Conservation (phyloP, 2,888 invertebrate species). For the Amiota communis region DNA sequence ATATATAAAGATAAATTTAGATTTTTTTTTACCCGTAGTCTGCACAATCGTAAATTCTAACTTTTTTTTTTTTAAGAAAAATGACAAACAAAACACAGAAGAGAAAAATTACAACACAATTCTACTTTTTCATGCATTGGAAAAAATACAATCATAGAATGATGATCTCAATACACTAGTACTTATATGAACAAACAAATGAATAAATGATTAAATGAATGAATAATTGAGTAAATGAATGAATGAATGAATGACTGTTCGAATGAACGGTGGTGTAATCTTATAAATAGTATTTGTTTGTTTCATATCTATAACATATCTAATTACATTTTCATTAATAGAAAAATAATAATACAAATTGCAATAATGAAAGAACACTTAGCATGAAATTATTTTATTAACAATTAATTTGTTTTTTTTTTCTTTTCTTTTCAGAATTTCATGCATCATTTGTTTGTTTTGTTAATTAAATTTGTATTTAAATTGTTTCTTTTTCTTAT, state of each 20-base stretch:
- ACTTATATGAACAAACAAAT: too few species aligned
- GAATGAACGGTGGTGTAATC: too few species aligned
- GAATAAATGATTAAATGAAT: too few species aligned
- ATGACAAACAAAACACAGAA: not conserved
- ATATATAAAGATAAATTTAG: constrained; percentile 50
- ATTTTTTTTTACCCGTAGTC: constrained; percentile 34
- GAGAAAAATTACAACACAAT: constrained; percentile 9
- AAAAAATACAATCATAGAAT: not conserved
- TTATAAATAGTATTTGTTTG: too few species aligned
- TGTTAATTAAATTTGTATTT: not conserved
- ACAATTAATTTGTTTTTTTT: not conserved
- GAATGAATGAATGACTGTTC: too few species aligned
- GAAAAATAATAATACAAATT: too few species aligned
- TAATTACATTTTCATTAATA: too few species aligned
- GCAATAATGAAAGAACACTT: too few species aligned
- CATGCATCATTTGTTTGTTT: not conserved
- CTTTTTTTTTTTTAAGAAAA: constrained; percentile 22
- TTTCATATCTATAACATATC: too few species aligned
- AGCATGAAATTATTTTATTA: not conserved
- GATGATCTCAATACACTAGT: too few species aligned
- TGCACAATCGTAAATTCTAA: constrained; percentile 2
- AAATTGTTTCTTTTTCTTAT: not conserved
- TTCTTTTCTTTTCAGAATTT: not conserved
- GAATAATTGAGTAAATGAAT: too few species aligned
- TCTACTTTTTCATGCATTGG: not conserved